These are phyloP conservation scores for Caenorhabditis macrosperma DNA, from an alignment of 2,888 invertebrate genomes.

Conservation along the genomic window DNA sequence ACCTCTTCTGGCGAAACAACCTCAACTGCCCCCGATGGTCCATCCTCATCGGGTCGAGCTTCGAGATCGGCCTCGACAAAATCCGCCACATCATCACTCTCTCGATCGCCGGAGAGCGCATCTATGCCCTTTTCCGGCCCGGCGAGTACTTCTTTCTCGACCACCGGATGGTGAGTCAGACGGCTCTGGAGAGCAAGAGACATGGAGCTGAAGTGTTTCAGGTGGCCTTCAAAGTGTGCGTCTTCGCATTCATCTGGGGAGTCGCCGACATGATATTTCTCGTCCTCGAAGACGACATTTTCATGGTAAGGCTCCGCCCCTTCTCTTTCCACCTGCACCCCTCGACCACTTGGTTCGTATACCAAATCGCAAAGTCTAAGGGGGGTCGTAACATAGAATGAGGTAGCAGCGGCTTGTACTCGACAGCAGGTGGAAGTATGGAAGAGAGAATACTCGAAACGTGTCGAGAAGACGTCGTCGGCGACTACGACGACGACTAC, in stretches of 20 bases:
- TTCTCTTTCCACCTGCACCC: background rate
- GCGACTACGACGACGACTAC: too few species aligned
- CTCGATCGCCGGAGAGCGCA: slow-evolving; percentile 64
- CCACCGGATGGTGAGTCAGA: slow-evolving; percentile 63
- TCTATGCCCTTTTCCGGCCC: slow-evolving; percentile 62
- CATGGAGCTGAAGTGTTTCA: too few species aligned
- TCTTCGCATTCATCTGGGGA: slow-evolving; percentile 60
- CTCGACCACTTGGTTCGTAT: background rate
- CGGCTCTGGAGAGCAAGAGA: too few species aligned
- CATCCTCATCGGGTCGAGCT: slow-evolving; percentile 66
- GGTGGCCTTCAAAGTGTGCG: slow-evolving; percentile 58
- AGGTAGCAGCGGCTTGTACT: too few species aligned
- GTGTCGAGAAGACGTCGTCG: too few species aligned
- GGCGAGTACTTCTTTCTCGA: slow-evolving; percentile 64
- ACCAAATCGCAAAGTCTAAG: background rate
- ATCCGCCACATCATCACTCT: slow-evolving; percentile 64
- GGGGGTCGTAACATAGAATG: too few species aligned
- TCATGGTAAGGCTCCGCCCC: slow-evolving; percentile 38
- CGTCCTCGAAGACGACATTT: slow-evolving; percentile 63
- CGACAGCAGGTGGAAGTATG: too few species aligned
- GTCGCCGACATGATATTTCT: slow-evolving; percentile 60
- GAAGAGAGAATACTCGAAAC: too few species aligned
- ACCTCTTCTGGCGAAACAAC: slow-evolving; percentile 59
- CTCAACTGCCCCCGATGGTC: slow-evolving; percentile 63
- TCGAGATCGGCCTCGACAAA: slow-evolving; percentile 68